Percentiles rank a stretch among this genome's conserved stretches.
phyloP scores from a whole-genome alignment of 1,140 invertebrate species.

The Drosophila azteca region DNA sequence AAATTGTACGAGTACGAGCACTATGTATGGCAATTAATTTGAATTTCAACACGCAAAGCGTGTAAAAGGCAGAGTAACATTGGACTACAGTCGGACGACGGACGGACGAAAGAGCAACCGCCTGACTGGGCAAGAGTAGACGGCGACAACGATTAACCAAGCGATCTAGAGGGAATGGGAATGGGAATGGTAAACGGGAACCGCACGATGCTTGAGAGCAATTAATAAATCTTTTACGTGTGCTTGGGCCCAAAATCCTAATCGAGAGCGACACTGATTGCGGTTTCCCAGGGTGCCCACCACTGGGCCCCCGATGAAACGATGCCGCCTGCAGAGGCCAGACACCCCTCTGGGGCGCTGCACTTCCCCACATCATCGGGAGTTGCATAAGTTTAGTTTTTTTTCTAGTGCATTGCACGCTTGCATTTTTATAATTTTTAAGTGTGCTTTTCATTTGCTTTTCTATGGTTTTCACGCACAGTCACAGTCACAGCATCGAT shows the following conservation, averaged over 20 bases:
- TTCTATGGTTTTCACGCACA: conserved; percentile 39
- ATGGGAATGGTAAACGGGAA: conserved; percentile 1
- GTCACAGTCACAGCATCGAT: conserved; percentile 19
- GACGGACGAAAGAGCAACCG: conserved; percentile 33
- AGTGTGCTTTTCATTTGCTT: conserved; percentile 30
- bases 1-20: conserved; percentile 43
- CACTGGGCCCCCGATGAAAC: conserved; percentile 43
- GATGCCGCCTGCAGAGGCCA: conserved; percentile 16
- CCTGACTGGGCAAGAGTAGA: conserved; percentile 32
- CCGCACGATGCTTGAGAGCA: conserved; percentile 50
- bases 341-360: conserved; percentile 5
- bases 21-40: conserved; percentile 71
- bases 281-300: conserved; percentile 70
- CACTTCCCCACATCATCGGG: neutral
- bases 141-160: conserved; percentile 60
- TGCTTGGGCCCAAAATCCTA: conserved; percentile 59
- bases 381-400: conserved; percentile 58
- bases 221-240: conserved; percentile 73
- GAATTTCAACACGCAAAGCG: conserved; percentile 80
- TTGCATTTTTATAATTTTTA: conserved; percentile 55
- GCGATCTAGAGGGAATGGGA: neutral
- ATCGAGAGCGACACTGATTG: conserved; percentile 72
- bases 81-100: conserved; percentile 6
- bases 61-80: conserved; percentile 65
- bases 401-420: conserved; percentile 60